A percentile compares a stretch with the other conserved stretches of the same genome.
Conservation (phyloP, 2,113 vertebrate species). For the Rallus limicola region DNA sequence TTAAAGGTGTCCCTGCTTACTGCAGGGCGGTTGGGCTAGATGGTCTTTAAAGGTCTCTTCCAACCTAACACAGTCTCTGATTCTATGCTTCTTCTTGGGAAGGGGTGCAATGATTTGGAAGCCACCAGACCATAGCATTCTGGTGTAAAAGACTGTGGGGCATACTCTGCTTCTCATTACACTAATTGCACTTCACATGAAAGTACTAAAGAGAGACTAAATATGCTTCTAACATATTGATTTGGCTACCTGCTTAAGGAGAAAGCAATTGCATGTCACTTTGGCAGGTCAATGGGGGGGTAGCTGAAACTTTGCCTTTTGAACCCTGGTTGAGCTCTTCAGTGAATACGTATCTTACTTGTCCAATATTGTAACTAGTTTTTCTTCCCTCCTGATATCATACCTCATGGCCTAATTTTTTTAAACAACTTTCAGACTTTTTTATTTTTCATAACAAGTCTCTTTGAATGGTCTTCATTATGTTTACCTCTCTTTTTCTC, state of each 20-base stretch:
- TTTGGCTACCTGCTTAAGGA: neutral
- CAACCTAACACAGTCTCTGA: too few relatives aligned
- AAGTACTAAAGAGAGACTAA: neutral
- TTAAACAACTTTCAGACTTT: neutral
- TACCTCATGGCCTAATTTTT: neutral
- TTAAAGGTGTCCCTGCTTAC: too few relatives aligned
- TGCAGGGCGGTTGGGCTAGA: too few relatives aligned
- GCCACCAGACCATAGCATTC: neutral
- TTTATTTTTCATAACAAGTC: neutral
- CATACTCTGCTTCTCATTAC: neutral
- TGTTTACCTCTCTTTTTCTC: neutral
- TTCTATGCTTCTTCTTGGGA: neutral
- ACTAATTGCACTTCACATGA: neutral
- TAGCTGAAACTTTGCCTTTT: neutral
- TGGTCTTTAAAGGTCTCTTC: too few relatives aligned
- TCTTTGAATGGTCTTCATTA: neutral
- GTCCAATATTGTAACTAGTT: neutral
- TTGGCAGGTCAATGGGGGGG: neutral
- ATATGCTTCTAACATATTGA: neutral
- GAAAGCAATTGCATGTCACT: neutral
- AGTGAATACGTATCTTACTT: neutral
- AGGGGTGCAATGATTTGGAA: neutral
- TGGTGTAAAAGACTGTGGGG: neutral
- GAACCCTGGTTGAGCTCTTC: neutral
- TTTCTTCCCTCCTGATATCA: neutral